Base-by-base conservation (phyloP, 2,888 invertebrate species). In the Stenchaetothrips biformis region DNA sequence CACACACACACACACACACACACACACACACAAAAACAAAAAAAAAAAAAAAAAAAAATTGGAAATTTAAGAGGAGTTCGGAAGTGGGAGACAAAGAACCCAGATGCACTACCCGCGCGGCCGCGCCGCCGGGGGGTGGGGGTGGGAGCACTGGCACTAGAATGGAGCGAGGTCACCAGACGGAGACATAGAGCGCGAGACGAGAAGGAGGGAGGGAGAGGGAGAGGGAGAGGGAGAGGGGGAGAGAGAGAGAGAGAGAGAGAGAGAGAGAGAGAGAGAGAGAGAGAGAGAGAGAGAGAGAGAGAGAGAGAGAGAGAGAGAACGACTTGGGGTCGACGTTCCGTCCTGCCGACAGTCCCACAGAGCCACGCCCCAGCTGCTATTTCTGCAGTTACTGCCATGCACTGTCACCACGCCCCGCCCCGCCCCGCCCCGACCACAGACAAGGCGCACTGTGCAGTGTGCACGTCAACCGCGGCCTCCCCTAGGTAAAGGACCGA, bases 331-430 rank as follows among this genome's bases (percentile, higher is more conserved):
- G 67, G 67, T 74, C 67, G 67, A 74, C 67, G 67, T 11, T 25
- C 67, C 21, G 21, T 74, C 67, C 62, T 53, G 53, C 53, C 16
- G 53, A 2, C 53, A 13, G 53, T 16, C 53, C 13, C 53, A 53
- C 53, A 53, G 53, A 53, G 53, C 53, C 53, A 9, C 67, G 25
- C 67, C 21, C 67, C 67, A 74, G 67, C 67, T 74, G 67, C 67
- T 74, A 74, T 74, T 74, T 74, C 67, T 74, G 67, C 67, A 74
- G 67, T 74, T 7, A 74, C 67, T 25, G 67, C 67, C 67, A 25
- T 74, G 67, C 53, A 16, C 9, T 9, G 13, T 53, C 13, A 7
- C 8, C 49, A 13, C 67, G 7, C 67, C 11, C 53, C 11, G 53
- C 18, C 53, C 53, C 18, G 53, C 53, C 18, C 16, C 53, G 18